Evolutionary conservation across 2,797 vertebrate genomes (phyloP).

Genomic region (Sternotherus odoratus): DNA sequence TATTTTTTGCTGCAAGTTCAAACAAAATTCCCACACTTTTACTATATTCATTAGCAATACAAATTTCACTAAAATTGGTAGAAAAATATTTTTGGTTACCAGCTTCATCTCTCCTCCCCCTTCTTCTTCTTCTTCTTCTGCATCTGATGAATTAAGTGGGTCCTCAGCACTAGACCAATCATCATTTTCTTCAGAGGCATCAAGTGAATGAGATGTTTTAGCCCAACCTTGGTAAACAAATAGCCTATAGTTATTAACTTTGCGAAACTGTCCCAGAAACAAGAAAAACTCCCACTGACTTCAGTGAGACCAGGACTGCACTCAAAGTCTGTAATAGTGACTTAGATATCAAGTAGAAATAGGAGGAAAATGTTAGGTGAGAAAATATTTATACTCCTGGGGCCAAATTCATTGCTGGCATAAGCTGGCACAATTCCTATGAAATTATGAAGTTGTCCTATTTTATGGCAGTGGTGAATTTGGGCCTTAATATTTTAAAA

Average conservation of each 20-base stretch:
- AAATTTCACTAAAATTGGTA: neutral
- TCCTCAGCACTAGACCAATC: conserved; percentile 96
- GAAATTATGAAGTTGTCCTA: neutral
- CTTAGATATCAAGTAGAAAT: neutral
- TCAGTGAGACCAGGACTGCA: neutral
- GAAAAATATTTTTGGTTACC: conserved; percentile 80
- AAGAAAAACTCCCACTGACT: neutral
- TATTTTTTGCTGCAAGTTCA: neutral
- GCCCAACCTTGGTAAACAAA: conserved; percentile 88
- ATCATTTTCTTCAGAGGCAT: conserved; percentile 92
- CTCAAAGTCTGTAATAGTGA: neutral
- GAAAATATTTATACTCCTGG: neutral
- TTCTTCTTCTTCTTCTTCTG: conserved; percentile 88
- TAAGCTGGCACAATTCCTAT: neutral
- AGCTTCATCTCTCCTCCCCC: conserved; percentile 83
- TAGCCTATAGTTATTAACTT: neutral
- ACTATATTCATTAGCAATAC: accelerated
- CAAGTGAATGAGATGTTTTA: conserved; percentile 89
- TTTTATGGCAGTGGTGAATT: neutral
- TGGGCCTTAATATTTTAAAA: neutral
- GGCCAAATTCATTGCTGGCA: conserved; percentile 28
- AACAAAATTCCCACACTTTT: neutral
- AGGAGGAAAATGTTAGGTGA: neutral
- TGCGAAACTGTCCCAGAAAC: neutral
- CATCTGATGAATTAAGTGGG: conserved; percentile 92